Conservation (phyloP, 2,888 invertebrate genomes). For the Orthosia cruda region DNA sequence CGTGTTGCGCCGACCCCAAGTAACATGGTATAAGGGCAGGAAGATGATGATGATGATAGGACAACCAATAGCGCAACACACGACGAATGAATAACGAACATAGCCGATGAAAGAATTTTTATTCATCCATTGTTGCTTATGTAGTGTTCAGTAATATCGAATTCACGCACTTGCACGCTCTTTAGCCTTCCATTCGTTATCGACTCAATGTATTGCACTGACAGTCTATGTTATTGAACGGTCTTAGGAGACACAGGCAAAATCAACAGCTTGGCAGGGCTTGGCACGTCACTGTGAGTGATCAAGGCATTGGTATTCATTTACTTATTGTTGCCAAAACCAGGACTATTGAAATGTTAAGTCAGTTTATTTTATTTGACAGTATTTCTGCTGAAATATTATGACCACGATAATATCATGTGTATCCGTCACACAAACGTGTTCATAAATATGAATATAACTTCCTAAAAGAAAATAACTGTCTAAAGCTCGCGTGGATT, state of each 20-base stretch:
- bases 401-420: not conserved
- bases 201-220: not conserved
- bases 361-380: not conserved
- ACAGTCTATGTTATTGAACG: constrained; percentile 2
- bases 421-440: not conserved
- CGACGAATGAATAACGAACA: no score
- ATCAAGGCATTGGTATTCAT: constrained; percentile 4
- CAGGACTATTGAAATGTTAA: not conserved
- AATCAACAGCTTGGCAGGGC: constrained; percentile 39
- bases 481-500: constrained; percentile 18
- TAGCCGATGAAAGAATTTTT: no score
- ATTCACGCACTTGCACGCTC: no score
- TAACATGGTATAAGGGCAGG: no score
- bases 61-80: no score
- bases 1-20: no score
- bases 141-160: not conserved
- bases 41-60: no score
- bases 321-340: constrained; percentile 9
- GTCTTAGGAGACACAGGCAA: not conserved
- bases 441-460: constrained; percentile 11
- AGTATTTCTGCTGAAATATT: not conserved
- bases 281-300: not conserved
- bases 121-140: no score
- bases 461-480: constrained; percentile 1
- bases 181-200: not conserved